These are phyloP conservation scores for Chalcis sispes DNA, from an alignment of 2,888 invertebrate species.

Conservation along the genomic window DNA sequence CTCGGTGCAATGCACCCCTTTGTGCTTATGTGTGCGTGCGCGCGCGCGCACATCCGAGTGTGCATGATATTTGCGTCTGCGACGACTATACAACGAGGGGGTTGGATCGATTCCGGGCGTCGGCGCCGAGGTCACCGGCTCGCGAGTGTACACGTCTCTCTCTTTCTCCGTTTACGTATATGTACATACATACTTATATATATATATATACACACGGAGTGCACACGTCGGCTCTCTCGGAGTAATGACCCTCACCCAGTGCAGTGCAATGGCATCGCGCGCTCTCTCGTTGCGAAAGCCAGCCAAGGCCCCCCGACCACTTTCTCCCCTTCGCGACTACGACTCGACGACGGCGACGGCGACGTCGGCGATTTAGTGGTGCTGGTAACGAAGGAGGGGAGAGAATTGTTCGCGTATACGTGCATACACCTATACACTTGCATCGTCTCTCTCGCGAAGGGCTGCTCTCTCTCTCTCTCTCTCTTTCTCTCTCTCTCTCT, in stretches of 20 bases:
- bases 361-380: no score
- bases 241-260: constrained; percentile 77
- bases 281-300: constrained; percentile 10
- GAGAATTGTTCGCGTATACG: no score
- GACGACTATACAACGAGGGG: no score
- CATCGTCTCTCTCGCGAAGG: no score
- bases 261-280: constrained; percentile 75
- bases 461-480: not conserved
- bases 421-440: no score
- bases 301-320: constrained; percentile 44
- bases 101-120: constrained; percentile 75
- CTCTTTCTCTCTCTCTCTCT: not conserved
- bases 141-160: constrained; percentile 72
- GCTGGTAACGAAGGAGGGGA: no score
- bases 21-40: not conserved
- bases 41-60: constrained; percentile 24
- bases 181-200: no score
- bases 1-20: constrained; percentile 70
- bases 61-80: constrained; percentile 53
- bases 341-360: constrained; percentile 1
- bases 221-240: constrained; percentile 67
- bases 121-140: constrained; percentile 76
- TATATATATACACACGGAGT: constrained; percentile 71
- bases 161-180: constrained; percentile 72
- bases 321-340: constrained; percentile 30